Conservation (phyloP, 2,113 vertebrate species). For the Leucoraja erinaceus region DNA sequence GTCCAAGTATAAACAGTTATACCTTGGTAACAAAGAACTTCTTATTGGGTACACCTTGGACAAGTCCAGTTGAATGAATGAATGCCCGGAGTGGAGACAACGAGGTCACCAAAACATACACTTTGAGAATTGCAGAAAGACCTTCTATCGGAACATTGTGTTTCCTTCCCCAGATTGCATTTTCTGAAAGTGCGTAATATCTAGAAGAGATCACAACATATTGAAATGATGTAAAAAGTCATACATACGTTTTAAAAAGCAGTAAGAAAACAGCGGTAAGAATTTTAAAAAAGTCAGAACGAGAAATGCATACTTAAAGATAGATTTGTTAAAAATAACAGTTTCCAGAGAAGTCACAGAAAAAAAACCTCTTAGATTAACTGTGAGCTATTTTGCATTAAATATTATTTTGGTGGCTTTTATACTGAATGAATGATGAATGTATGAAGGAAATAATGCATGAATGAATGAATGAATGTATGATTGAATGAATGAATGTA, state of each 20-base stretch:
- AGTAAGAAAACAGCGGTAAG: background rate
- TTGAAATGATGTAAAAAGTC: background rate
- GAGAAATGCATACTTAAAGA: background rate
- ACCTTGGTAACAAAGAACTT: slow-evolving; percentile 69
- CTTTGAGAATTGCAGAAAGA: slow-evolving; percentile 70
- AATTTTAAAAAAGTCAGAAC: background rate
- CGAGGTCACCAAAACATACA: slow-evolving; percentile 83
- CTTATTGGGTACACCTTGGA: slow-evolving; percentile 60
- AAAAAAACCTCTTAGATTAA: background rate
- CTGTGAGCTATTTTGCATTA: background rate
- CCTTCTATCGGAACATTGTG: slow-evolving; percentile 44
- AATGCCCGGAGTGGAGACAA: slow-evolving; percentile 75
- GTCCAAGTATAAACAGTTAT: slow-evolving; percentile 39
- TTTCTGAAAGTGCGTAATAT: background rate
- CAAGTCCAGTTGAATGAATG: slow-evolving; percentile 68
- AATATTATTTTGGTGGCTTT: background rate
- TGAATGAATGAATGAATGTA: too few species aligned
- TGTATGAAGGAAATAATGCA: too few species aligned
- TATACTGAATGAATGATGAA: background rate
- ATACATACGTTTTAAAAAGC: too few species aligned
- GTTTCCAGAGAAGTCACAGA: background rate
- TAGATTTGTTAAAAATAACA: background rate
- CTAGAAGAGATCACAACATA: slow-evolving; percentile 1
- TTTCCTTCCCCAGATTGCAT: background rate
- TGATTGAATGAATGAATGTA: too few species aligned